phyloP scores from a whole-genome alignment of 2,113 vertebrate species.

The Setophaga petechia region DNA sequence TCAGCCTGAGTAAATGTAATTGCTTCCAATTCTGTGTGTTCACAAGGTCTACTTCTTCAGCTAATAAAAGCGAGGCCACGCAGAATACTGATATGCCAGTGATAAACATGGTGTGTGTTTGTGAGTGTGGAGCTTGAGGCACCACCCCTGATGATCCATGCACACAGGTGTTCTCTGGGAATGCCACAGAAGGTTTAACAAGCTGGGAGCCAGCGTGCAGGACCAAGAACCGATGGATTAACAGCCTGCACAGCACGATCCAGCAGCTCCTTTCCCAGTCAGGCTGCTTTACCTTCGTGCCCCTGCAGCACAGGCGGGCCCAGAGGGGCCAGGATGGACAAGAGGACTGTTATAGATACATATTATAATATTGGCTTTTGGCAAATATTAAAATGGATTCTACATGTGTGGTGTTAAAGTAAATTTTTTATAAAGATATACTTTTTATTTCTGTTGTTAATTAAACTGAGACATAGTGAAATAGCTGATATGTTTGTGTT shows the following conservation, averaged over 20 bases:
- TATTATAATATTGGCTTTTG: background rate
- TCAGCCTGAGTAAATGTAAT: background rate
- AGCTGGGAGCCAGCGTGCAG: background rate
- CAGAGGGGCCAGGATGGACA: background rate
- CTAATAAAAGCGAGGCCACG: background rate
- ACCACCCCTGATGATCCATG: rapidly evolving
- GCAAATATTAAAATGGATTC: background rate
- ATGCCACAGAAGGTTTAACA: background rate
- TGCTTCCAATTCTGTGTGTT: background rate
- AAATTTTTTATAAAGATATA: background rate
- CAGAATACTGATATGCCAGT: background rate
- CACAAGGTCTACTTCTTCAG: background rate
- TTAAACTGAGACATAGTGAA: background rate
- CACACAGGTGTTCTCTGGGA: rapidly evolving
- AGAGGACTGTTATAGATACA: background rate
- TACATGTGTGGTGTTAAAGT: background rate
- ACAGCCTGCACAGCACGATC: too few relatives aligned
- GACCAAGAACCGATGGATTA: rapidly evolving
- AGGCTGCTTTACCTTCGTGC: background rate
- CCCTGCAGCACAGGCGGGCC: background rate
- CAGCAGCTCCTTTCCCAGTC: background rate
- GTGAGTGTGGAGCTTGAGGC: background rate
- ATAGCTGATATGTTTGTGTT: background rate
- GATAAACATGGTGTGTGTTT: too few relatives aligned
- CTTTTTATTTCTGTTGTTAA: background rate